Evolutionary conservation across 2,113 vertebrate species (phyloP).

Genomic region (Osmerus eperlanus): DNA sequence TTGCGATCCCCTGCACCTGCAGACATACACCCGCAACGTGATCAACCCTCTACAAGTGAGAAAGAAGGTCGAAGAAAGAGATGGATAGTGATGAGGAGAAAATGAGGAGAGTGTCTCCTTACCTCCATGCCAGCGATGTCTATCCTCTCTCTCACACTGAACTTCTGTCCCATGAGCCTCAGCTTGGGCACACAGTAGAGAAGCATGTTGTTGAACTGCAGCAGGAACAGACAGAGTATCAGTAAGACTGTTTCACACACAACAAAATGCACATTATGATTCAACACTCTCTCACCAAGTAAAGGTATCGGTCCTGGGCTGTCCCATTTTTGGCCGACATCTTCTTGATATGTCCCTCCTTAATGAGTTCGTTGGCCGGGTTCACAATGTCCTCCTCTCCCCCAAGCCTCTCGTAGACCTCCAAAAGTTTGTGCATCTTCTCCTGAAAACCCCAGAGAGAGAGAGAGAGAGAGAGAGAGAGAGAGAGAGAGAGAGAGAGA

Average conservation of each 20-base stretch:
- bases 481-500: constrained; percentile 20
- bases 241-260: not conserved
- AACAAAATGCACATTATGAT: not conserved
- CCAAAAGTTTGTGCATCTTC: constrained; percentile 96
- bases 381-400: constrained; percentile 98
- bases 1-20: constrained; percentile 88
- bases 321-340: constrained; percentile 95
- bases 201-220: constrained; percentile 95
- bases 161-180: constrained; percentile 94
- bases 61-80: not conserved
- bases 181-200: constrained; percentile 97
- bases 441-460: constrained; percentile 69
- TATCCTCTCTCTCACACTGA: constrained; percentile 93
- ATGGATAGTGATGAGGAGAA: not conserved
- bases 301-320: constrained; percentile 91
- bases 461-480: not conserved
- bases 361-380: constrained; percentile 95
- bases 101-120: not conserved
- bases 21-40: constrained; percentile 22
- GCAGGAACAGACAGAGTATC: constrained; percentile 4
- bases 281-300: constrained; percentile 79
- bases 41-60: not conserved
- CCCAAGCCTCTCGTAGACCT: constrained; percentile 90
- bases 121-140: constrained; percentile 96
- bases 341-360: constrained; percentile 95